Evolutionary conservation across 30 jellyfish, hydroid and myxozoan genomes (phyloP).

Genomic region (Haliclystus octoradiatus): DNA sequence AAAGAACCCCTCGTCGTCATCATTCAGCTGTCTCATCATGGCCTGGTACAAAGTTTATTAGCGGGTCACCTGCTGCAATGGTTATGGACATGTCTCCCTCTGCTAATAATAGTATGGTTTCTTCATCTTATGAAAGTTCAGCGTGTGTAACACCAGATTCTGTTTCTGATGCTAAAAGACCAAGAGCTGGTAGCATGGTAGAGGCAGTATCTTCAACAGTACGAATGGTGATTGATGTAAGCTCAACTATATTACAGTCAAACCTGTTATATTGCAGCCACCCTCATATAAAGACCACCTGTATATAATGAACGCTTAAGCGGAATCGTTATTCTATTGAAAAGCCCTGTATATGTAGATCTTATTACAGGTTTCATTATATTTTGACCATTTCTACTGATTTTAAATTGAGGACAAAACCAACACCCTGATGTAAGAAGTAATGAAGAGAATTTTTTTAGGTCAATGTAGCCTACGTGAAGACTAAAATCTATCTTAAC

Average conservation of each 20-base stretch:
- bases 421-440: too few relatives aligned
- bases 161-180: conserved; percentile 66
- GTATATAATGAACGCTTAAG: too few relatives aligned
- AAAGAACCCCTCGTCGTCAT: conserved; percentile 4
- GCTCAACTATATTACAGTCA: neutral
- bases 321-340: neutral
- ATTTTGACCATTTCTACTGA: too few relatives aligned
- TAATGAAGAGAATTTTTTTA: too few relatives aligned
- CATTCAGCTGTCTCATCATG: conserved; percentile 81
- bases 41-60: conserved; percentile 70
- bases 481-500: too few relatives aligned
- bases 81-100: neutral
- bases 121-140: conserved; percentile 81
- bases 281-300: too few relatives aligned
- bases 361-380: too few relatives aligned
- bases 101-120: conserved; percentile 18
- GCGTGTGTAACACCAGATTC: conserved; percentile 84
- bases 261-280: too few relatives aligned
- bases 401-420: too few relatives aligned
- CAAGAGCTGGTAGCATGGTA: conserved; percentile 85
- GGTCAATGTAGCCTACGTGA: too few relatives aligned
- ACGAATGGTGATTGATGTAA: conserved; percentile 83
- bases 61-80: conserved; percentile 49
- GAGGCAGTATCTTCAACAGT: conserved; percentile 80
- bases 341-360: too few relatives aligned